Conservation (phyloP, 1,140 invertebrate species). For the Leptopilina boulardi region DNA sequence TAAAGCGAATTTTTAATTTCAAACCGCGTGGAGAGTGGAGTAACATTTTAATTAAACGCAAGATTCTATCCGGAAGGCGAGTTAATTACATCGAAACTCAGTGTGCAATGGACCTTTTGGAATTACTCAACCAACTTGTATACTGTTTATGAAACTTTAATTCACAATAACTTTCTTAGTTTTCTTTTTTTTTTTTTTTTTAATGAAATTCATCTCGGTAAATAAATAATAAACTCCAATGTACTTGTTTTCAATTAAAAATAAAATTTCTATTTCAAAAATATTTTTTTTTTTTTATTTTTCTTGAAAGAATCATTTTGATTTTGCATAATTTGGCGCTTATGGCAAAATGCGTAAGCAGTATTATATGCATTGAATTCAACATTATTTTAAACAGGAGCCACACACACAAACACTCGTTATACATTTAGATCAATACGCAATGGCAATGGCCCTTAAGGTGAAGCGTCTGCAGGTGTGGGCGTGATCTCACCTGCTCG, state of each 20-base stretch:
- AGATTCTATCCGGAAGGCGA: not conserved
- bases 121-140: not conserved
- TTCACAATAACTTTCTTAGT: too few species aligned
- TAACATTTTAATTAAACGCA: not conserved
- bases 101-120: not conserved
- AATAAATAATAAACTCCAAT: too few species aligned
- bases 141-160: too few species aligned
- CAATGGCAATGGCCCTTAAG: conserved; percentile 10
- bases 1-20: not conserved
- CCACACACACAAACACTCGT: too few species aligned
- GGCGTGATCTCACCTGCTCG: conserved; percentile 67
- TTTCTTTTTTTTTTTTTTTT: too few species aligned
- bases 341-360: conserved; percentile 20
- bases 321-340: conserved; percentile 5
- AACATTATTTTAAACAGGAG: conserved; percentile 22
- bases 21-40: not conserved
- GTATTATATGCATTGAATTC: not conserved
- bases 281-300: conserved; percentile 7
- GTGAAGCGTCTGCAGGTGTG: conserved; percentile 55
- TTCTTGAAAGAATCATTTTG: not conserved
- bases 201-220: too few species aligned
- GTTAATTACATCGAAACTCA: not conserved
- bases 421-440: not conserved
- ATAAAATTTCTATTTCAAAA: too few species aligned
- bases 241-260: too few species aligned